Evolutionary conservation across 2,797 vertebrate genomes (phyloP).

Genomic region (Sebastes matsubarae): DNA sequence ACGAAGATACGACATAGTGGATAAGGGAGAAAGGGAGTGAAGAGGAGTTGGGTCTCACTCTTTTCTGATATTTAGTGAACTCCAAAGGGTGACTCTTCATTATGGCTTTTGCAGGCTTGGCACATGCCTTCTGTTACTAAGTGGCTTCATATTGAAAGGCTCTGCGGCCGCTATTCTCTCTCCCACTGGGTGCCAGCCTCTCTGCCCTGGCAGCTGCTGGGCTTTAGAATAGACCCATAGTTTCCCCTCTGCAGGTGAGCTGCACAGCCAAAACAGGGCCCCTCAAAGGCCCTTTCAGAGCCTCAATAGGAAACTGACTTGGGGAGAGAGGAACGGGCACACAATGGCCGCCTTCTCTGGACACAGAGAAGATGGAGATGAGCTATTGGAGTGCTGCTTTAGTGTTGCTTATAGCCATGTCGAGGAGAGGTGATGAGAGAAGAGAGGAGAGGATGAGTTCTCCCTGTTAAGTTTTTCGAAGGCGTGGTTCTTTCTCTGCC

Average conservation of each 20-base stretch:
- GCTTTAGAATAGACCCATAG: slow-evolving; percentile 86
- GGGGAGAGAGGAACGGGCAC: slow-evolving; percentile 80
- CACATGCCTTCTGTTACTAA: slow-evolving; percentile 92
- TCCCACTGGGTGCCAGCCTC: slow-evolving; percentile 88
- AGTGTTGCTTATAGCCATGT: slow-evolving; percentile 78
- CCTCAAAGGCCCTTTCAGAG: slow-evolving; percentile 88
- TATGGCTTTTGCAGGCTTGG: slow-evolving; percentile 86
- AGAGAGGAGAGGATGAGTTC: slow-evolving; percentile 76
- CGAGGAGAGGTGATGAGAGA: slow-evolving; percentile 73
- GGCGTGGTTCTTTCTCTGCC: slow-evolving; percentile 59
- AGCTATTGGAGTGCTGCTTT: slow-evolving; percentile 80
- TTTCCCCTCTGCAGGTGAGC: slow-evolving; percentile 89
- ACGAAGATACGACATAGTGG: slow-evolving; percentile 1
- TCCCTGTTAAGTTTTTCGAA: slow-evolving; percentile 56
- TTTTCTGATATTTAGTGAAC: slow-evolving; percentile 82
- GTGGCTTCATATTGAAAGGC: slow-evolving; percentile 89
- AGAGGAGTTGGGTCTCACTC: slow-evolving; percentile 54
- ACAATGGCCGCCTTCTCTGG: slow-evolving; percentile 87
- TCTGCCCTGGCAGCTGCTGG: slow-evolving; percentile 91
- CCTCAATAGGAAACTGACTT: slow-evolving; percentile 88
- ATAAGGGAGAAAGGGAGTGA: slow-evolving; percentile 5
- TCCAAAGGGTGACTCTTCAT: slow-evolving; percentile 86
- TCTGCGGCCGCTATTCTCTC: slow-evolving; percentile 83
- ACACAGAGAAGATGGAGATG: slow-evolving; percentile 85
- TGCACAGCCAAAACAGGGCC: slow-evolving; percentile 88